phyloP scores from a whole-genome alignment of 2,113 vertebrate species.

The Brienomyrus longianalis region DNA sequence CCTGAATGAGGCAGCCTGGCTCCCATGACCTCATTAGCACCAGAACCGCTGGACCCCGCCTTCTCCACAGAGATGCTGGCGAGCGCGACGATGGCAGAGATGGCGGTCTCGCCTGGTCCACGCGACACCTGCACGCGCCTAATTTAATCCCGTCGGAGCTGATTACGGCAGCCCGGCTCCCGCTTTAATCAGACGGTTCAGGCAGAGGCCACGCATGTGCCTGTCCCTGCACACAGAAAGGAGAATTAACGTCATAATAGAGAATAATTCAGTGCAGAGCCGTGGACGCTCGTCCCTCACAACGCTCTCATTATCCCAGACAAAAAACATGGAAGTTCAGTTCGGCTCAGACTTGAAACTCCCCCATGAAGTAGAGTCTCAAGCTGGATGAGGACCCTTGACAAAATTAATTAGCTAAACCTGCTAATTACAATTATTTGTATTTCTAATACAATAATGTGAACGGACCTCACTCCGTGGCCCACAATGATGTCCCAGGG shows the following conservation, averaged over 20 bases:
- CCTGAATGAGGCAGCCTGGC: background rate
- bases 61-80: background rate
- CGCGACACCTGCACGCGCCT: constrained; percentile 4
- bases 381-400: constrained; percentile 32
- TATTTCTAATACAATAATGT: constrained; percentile 17
- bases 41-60: background rate
- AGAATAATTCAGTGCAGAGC: constrained; percentile 23
- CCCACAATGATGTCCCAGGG: background rate
- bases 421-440: constrained; percentile 11
- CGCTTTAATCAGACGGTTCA: constrained; percentile 12
- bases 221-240: constrained; percentile 4
- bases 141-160: constrained; percentile 10
- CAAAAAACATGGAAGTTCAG: constrained; percentile 32
- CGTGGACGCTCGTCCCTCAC: constrained; percentile 1
- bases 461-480: background rate
- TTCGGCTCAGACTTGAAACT: constrained; percentile 42
- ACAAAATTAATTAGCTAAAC: constrained; percentile 46
- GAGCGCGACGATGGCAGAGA: background rate
- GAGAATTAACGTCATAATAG: constrained; percentile 20
- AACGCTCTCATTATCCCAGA: constrained; percentile 22
- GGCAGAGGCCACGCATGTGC: constrained; percentile 3
- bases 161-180: background rate
- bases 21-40: background rate
- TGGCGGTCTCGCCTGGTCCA: background rate
- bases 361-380: background rate